Evolutionary conservation across 2,888 invertebrate species (phyloP), one percentile per base, ranked within the genome.

Genomic region (Conops quadrifasciatus): DNA sequence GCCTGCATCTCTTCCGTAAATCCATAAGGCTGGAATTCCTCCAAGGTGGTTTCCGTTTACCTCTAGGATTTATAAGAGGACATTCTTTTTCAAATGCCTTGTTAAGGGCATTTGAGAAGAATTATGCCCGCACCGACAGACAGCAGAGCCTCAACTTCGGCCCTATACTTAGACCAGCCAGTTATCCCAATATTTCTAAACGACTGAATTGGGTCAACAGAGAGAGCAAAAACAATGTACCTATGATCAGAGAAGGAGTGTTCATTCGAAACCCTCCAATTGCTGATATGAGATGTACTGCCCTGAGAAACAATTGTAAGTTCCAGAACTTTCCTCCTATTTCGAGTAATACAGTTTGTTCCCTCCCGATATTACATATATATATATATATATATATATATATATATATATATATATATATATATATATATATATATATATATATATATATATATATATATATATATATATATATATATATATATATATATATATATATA

Each of bases 391-490:
- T 49, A 49, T 49, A 49, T 49, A 49, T 49, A 49, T 49, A 49
- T 49, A 49, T 49, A 49, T 49, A 49, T 49, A 49, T 49, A 49
- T 49, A 49, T 49, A 49, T 49, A 49, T 49, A 49, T 49, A 49
- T 49, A 49, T 49, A 49, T 49, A 49, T 49, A 49, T 49, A 49
- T 49, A 49, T 49, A 49, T 49, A 49, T 49, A 49, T 49, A 49
- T 49, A 49, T 49, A 49, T 49, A 49, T 49, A 49, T 49, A 49
- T 49, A 49, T 49, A 49, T 49, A 49, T 49, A 49, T 49, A 49
- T 49, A 49, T 49, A 49, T 49, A 49, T 49, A 49, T 49, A 49
- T 49, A 49, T 49, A 49, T 49, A 49, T 49, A 49, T 49, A 49
- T 49, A 49, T 49, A 49, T 49, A 49, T 49, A 49, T 49, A 49